Conservation (phyloP, 1,140 invertebrate species). For the Anadara kagoshimensis region DNA sequence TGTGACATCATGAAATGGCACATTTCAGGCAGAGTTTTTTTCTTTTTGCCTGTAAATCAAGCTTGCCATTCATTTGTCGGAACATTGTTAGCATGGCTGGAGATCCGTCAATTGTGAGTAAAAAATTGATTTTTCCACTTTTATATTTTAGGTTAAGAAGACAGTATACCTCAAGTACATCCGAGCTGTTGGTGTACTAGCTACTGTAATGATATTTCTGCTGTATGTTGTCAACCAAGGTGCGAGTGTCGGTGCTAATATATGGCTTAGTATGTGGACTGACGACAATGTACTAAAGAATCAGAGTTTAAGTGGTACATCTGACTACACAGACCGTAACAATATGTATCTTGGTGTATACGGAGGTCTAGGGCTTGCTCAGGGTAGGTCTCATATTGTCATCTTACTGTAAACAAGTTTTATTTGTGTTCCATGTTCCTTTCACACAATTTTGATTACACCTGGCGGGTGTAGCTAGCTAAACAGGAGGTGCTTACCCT, state of each 20-base stretch:
- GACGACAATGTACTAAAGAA: conserved; percentile 57
- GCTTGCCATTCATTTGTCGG: no score
- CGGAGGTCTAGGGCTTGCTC: conserved; percentile 63
- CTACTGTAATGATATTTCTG: conserved; percentile 46
- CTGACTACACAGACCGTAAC: conserved; percentile 57
- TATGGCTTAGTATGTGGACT: conserved; percentile 66
- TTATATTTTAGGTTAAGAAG: conserved; percentile 60
- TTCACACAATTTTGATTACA: no score
- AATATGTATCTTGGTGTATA: conserved; percentile 65
- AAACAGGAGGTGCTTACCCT: no score
- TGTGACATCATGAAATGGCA: no score
- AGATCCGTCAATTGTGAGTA: no score
- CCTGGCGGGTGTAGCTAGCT: no score
- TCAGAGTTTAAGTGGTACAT: conserved; percentile 46
- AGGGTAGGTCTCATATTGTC: conserved; percentile 57
- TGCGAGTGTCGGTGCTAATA: conserved; percentile 52
- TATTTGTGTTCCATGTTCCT: background rate
- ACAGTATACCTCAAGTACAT: conserved; percentile 61
- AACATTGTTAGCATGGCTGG: no score
- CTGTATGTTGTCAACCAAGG: conserved; percentile 55
- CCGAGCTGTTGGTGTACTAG: conserved; percentile 50
- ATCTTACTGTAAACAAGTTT: background rate
- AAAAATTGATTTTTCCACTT: no score
- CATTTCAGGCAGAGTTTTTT: no score
- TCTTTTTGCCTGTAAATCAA: no score